Conservation (phyloP, 2,113 vertebrate genomes). For the Puntigrus tetrazona region DNA sequence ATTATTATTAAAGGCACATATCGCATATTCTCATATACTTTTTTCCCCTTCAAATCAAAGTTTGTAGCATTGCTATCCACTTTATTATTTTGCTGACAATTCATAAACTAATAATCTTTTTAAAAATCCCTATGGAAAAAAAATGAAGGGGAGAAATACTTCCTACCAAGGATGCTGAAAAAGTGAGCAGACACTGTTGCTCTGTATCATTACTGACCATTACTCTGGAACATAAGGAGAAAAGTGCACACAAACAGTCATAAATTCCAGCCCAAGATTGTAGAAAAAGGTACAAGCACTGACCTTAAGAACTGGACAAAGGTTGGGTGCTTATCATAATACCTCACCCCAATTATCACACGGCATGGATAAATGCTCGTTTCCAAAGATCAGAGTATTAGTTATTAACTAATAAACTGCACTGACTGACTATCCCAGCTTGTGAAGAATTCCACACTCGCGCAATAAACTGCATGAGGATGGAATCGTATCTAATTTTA, state of each 20-base stretch:
- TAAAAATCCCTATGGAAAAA: background rate
- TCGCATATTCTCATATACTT: too few species aligned
- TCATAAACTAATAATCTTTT: background rate
- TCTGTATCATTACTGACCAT: conserved; percentile 6
- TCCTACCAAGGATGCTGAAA: background rate
- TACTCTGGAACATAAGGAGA: background rate
- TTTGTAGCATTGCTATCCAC: background rate
- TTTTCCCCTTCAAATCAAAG: background rate
- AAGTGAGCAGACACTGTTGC: too few species aligned
- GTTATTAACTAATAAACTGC: conserved; percentile 52
- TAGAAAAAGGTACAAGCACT: conserved; percentile 25
- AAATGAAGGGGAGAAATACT: background rate
- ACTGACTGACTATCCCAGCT: conserved; percentile 8
- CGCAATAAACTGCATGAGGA: background rate
- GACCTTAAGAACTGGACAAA: conserved; percentile 66
- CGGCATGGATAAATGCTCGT: conserved; percentile 53
- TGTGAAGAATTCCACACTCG: conserved; percentile 2
- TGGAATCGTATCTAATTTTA: conserved; percentile 11
- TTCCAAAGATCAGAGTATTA: conserved; percentile 61
- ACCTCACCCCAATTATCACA: conserved; percentile 57
- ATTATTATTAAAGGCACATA: too few species aligned
- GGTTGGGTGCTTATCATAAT: conserved; percentile 58
- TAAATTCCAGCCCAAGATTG: background rate
- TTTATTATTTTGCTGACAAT: background rate
- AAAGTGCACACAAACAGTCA: background rate